These are phyloP conservation scores for Gobiocypris rarus DNA, from an alignment of 2,113 vertebrate species.

Conservation along the genomic window DNA sequence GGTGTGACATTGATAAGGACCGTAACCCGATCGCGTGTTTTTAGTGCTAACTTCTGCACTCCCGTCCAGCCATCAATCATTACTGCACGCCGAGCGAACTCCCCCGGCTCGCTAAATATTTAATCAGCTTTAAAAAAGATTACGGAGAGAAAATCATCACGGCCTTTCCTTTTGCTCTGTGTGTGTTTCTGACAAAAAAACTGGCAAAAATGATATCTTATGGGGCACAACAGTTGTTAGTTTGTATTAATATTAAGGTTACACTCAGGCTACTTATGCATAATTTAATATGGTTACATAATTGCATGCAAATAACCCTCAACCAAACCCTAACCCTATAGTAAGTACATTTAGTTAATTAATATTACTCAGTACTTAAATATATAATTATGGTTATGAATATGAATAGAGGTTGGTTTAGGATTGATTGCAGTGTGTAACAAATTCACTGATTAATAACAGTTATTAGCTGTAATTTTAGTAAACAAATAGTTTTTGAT, in stretches of 20 bases:
- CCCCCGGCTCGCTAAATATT: slow-evolving; percentile 79
- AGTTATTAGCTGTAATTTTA: too few relatives aligned
- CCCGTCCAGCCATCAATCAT: slow-evolving; percentile 76
- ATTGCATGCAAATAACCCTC: too few relatives aligned
- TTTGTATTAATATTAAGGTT: neutral
- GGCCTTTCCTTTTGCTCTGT: neutral
- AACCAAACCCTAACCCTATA: too few relatives aligned
- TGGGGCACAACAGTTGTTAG: neutral
- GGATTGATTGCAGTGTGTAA: too few relatives aligned
- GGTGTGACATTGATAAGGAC: slow-evolving; percentile 80
- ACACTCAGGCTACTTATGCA: too few relatives aligned
- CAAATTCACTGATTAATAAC: too few relatives aligned
- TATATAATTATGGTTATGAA: too few relatives aligned
- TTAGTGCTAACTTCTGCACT: slow-evolving; percentile 82
- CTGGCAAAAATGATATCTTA: neutral
- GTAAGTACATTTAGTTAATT: too few relatives aligned
- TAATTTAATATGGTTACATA: too few relatives aligned
- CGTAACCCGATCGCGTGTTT: slow-evolving; percentile 80
- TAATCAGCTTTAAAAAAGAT: slow-evolving; percentile 75
- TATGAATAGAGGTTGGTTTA: too few relatives aligned
- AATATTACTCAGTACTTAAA: too few relatives aligned
- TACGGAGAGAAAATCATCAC: slow-evolving; percentile 42
- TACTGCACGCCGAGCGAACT: slow-evolving; percentile 76
- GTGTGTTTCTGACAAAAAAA: neutral
- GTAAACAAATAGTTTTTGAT: too few relatives aligned